Conservation (phyloP, 2,113 vertebrate genomes). For the Ginglymostoma cirratum region DNA sequence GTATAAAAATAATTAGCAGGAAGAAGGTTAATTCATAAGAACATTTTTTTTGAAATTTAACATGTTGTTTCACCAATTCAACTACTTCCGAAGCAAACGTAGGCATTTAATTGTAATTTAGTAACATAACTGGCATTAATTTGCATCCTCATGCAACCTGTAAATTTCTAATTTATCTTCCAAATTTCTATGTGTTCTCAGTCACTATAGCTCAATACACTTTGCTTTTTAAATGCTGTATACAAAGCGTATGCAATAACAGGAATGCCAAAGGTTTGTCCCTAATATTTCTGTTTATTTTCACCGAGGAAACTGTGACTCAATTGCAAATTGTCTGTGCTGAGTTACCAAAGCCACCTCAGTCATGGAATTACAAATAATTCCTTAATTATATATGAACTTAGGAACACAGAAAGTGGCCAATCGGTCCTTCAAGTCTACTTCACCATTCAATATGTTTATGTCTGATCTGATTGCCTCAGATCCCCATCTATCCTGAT, state of each 20-base stretch:
- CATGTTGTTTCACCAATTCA: neutral
- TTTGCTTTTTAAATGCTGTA: neutral
- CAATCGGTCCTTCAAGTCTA: too few species aligned
- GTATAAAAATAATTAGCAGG: slow-evolving; percentile 27
- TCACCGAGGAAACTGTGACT: neutral
- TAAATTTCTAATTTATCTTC: neutral
- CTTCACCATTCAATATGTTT: too few species aligned
- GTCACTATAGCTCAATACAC: neutral
- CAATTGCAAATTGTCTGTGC: neutral
- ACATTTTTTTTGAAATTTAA: neutral
- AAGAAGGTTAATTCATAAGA: neutral
- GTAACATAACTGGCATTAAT: neutral
- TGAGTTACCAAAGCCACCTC: neutral
- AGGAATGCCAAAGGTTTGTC: neutral
- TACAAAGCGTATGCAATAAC: neutral
- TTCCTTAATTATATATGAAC: neutral
- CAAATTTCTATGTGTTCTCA: neutral
- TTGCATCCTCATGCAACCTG: neutral
- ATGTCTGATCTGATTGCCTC: too few species aligned
- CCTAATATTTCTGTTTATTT: neutral
- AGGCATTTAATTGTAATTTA: neutral
- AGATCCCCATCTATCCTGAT: too few species aligned
- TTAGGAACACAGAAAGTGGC: too few species aligned
- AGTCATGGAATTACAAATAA: neutral
- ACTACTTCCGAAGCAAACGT: neutral